These are phyloP conservation scores for Hystrix cristata DNA, from an alignment of 2,113 vertebrate species.

Conservation along the genomic window DNA sequence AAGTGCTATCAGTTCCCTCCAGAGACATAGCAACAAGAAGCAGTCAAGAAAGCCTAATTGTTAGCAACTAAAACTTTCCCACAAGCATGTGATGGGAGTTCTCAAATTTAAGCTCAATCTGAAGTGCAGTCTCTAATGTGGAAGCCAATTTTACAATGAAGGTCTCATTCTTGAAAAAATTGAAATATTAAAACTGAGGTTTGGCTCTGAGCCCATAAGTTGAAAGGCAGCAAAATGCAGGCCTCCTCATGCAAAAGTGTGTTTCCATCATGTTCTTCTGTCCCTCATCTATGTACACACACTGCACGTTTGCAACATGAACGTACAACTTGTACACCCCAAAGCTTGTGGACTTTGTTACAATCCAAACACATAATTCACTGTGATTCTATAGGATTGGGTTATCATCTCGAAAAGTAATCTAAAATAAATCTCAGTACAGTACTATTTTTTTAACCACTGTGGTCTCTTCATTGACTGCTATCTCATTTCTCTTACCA, in stretches of 20 bases:
- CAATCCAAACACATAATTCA: not conserved
- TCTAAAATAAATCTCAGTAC: not conserved
- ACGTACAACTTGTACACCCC: accelerated
- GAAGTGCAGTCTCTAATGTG: accelerated
- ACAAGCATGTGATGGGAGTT: accelerated
- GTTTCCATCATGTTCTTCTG: accelerated
- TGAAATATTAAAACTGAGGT: not conserved
- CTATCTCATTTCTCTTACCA: not conserved
- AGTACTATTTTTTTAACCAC: not conserved
- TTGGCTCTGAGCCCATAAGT: accelerated
- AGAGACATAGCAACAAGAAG: accelerated
- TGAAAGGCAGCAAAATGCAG: accelerated
- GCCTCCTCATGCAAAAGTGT: not conserved
- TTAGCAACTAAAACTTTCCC: too few species aligned
- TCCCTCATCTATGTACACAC: too few species aligned
- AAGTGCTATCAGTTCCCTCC: accelerated
- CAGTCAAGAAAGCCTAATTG: accelerated
- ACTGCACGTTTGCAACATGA: accelerated
- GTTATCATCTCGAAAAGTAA: not conserved
- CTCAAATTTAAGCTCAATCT: not conserved
- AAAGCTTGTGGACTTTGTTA: not conserved
- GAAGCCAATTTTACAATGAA: not conserved
- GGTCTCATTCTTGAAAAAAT: not conserved
- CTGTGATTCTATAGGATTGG: not conserved
- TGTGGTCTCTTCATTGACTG: not conserved